Base-by-base conservation (phyloP, 2,113 vertebrate species). In the Steatornis caripensis region DNA sequence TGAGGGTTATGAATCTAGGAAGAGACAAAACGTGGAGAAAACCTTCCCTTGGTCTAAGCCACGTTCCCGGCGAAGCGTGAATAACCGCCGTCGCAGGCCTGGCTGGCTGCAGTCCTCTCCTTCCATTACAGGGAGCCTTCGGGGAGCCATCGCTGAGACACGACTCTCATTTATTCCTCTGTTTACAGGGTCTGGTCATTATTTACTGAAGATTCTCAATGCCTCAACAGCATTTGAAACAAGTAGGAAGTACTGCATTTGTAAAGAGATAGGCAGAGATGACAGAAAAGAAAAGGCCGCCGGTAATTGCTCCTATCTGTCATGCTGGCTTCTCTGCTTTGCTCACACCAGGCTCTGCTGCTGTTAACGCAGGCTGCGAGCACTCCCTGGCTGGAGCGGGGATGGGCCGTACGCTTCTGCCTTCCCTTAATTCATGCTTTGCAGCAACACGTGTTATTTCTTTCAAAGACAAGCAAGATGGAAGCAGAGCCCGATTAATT, bases 11-110 rank as follows among this genome's bases (percentile, higher is more conserved):
- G 57, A 27, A 37, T 57, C 30, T 29, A n/a, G 19, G 36, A 87
- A 58, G 26, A 80, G 55, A 61, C 22, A 65, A 72, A 77, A 81
- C 6, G 14, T 37, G 57, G 41, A 51, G 27, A 34, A 65, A 91
- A 26, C 6, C 23, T 85, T 51, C 51, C 37, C 53, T 88, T 65
- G 64, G 48, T 53, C 62, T 53, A 22, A 84, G 43, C 55, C 51
- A 20, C 1, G 1, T n/a, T 66, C 76, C 65, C 0, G 0, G 32
- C 1, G 14, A 76, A 37, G 55, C 4, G 0, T 62, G 82, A 68
- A 7, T 15, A 82, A 39, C 36, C 61, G 46, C 46, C 37, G 46
- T 48, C 2, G 2, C 41, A 60, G 89, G 48, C 13, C 65, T 54
- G 69, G n/a, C 86, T 72, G 81, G 39, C 76, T 62, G 53, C 64